Percentiles rank a stretch among this genome's conserved stretches.
Evolutionary conservation across 2,888 invertebrate species (phyloP).

Genomic region (Mystacides longicornis): DNA sequence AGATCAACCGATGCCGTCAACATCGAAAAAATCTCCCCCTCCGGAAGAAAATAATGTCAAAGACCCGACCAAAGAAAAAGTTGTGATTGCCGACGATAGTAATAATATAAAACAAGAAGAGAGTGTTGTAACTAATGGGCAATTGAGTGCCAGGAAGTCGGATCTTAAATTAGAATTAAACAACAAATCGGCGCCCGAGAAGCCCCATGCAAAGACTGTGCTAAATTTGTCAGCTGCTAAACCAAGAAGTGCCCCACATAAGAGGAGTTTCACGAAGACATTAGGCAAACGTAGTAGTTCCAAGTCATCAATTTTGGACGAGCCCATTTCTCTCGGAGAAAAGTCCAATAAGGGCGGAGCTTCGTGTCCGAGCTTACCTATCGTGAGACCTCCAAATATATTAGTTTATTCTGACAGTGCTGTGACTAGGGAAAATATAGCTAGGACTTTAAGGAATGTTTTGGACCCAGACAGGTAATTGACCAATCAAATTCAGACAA

Average conservation of each 20-base stretch:
- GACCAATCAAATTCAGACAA: not conserved
- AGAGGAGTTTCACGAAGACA: conserved; percentile 21
- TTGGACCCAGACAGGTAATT: conserved; percentile 62
- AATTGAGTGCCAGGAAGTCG: conserved; percentile 16
- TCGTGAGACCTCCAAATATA: conserved; percentile 56
- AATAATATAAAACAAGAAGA: not conserved
- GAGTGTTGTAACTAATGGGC: not conserved
- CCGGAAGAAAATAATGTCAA: not conserved
- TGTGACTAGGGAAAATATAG: conserved; percentile 66
- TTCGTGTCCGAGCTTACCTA: conserved; percentile 24
- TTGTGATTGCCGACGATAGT: not conserved
- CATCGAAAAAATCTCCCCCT: not conserved
- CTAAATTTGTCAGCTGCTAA: conserved; percentile 16
- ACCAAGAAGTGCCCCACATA: conserved; percentile 18
- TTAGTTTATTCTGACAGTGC: conserved; percentile 75
- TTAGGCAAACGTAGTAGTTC: conserved; percentile 23
- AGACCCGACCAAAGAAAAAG: not conserved
- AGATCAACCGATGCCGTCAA: not conserved
- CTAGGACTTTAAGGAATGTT: conserved; percentile 58
- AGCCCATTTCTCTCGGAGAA: conserved; percentile 19
- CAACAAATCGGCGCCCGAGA: conserved; percentile 20
- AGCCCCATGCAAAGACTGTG: conserved; percentile 20
- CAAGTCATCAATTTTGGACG: conserved; percentile 23
- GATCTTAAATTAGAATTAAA: conserved; percentile 24
- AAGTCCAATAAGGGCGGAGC: conserved; percentile 22